Conservation (phyloP, 2,113 vertebrate genomes). For the Riparia riparia region DNA sequence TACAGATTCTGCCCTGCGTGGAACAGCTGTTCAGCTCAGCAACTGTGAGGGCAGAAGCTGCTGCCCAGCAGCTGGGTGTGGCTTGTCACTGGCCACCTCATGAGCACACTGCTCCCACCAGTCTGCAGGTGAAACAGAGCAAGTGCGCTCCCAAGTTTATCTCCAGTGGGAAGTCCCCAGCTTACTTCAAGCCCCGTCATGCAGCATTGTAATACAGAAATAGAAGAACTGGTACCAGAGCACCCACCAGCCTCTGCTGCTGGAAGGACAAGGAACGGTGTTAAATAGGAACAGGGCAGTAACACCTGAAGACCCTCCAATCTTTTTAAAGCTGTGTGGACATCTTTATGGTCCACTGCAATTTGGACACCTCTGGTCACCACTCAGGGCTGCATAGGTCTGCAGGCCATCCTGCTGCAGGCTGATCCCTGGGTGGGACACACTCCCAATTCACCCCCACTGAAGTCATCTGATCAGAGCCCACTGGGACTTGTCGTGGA, state of each 20-base stretch:
- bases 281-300: not conserved
- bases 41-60: not conserved
- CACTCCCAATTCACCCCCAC: fast-evolving
- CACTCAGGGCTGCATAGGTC: fast-evolving
- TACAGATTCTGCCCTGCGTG: not conserved
- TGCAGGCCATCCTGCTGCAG: not conserved
- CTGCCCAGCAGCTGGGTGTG: not conserved
- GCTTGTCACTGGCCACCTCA: not conserved
- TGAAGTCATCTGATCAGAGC: not conserved
- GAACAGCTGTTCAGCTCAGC: not conserved
- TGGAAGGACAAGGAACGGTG: not conserved
- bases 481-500: not conserved
- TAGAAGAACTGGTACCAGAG: not conserved
- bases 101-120: not conserved
- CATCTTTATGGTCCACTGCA: not conserved
- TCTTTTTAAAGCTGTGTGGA: not conserved
- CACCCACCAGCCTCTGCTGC: not conserved
- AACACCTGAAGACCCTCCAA: not conserved
- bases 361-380: not conserved
- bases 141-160: not conserved
- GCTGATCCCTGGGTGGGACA: not conserved
- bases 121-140: not conserved
- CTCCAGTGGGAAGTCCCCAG: not conserved
- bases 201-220: not conserved
- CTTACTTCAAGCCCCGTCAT: not conserved